Percentiles rank a stretch among this genome's conserved stretches.
Conservation (phyloP, 2,888 invertebrate species). For the Sepioteuthis lessoniana region DNA sequence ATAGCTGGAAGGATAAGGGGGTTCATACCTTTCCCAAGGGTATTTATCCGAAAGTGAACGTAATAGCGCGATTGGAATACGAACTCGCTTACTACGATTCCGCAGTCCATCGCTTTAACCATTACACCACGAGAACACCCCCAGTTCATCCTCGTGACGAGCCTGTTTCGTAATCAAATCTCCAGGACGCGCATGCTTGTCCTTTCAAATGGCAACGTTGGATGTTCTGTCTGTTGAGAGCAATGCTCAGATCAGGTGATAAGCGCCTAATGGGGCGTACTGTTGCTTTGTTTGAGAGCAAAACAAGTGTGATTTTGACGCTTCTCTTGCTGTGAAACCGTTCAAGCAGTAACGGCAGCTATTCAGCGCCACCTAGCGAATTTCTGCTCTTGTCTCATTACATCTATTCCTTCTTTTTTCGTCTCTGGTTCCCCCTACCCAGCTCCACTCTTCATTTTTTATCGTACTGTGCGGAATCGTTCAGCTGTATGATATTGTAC, state of each 20-base stretch:
- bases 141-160: too few species aligned
- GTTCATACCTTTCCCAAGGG: too few species aligned
- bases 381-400: not conserved
- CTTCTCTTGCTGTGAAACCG: not conserved
- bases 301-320: constrained; percentile 10
- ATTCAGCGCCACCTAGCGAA: not conserved
- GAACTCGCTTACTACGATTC: too few species aligned
- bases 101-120: too few species aligned
- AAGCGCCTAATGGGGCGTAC: not conserved
- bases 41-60: too few species aligned
- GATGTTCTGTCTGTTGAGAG: constrained; percentile 6
- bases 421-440: too few species aligned
- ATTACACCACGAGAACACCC: too few species aligned
- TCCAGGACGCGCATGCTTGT: not conserved
- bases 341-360: not conserved
- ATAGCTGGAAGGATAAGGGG: too few species aligned
- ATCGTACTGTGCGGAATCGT: not conserved
- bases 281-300: not conserved
- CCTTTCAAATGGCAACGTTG: not conserved
- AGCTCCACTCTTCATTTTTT: too few species aligned
- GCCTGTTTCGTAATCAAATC: not conserved
- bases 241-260: not conserved
- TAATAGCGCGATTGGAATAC: too few species aligned
- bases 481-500: not conserved
- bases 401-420: not conserved